Evolutionary conservation across 2,797 vertebrate species (phyloP).

Genomic region (Gymnopithys bicolor): DNA sequence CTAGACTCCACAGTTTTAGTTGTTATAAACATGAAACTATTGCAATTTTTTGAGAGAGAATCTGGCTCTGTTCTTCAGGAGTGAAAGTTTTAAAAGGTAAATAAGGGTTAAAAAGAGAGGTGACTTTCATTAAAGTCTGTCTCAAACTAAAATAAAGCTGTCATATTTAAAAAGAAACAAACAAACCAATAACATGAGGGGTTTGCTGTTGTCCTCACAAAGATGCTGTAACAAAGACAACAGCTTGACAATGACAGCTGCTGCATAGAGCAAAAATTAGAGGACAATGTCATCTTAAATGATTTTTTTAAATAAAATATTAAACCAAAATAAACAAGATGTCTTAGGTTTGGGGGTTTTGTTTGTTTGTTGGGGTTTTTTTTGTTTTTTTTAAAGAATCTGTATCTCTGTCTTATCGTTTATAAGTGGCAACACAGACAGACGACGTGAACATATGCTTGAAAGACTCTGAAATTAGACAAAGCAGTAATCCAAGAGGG

Average conservation of each 20-base stretch:
- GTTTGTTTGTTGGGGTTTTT: neutral
- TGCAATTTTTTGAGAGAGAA: neutral
- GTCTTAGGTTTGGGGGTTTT: neutral
- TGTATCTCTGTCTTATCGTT: conserved; percentile 1
- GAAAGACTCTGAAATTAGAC: conserved; percentile 5
- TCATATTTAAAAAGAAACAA: neutral
- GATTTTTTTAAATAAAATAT: conserved; percentile 54
- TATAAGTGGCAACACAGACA: neutral
- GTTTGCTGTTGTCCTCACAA: neutral
- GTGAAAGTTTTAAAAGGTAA: neutral
- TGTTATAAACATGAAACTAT: neutral
- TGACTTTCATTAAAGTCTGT: neutral
- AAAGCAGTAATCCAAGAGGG: neutral
- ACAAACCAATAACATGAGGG: neutral
- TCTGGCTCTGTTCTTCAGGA: neutral
- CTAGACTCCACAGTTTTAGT: neutral
- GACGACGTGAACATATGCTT: conserved; percentile 27
- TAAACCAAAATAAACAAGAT: conserved; percentile 36
- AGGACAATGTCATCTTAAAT: conserved; percentile 65
- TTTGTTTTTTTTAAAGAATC: neutral
- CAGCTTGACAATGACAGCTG: conserved; percentile 61
- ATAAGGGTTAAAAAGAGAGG: neutral
- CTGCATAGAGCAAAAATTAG: conserved; percentile 19
- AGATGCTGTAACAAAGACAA: conserved; percentile 23
- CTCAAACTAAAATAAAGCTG: conserved; percentile 13